phyloP scores from a whole-genome alignment of 2,888 invertebrate species.

The Conistra vaccinii region DNA sequence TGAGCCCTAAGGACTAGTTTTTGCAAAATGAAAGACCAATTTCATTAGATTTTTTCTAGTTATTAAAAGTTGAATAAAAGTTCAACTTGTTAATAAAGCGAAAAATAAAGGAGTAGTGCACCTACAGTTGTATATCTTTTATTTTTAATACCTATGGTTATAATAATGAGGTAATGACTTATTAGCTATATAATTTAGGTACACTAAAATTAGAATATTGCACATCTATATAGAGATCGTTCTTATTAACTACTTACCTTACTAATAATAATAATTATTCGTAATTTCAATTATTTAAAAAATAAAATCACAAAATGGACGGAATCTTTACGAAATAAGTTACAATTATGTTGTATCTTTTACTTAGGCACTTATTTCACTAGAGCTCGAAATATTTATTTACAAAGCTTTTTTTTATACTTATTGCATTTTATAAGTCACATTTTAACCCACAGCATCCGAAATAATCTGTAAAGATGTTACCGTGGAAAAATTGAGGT shows the following conservation, averaged over 20 bases:
- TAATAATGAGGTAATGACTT: not conserved
- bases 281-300: not conserved
- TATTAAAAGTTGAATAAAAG: too few species aligned
- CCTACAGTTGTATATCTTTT: too few species aligned
- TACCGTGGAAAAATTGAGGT: too few species aligned
- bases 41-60: too few species aligned
- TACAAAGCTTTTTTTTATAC: not conserved
- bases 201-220: constrained; percentile 17
- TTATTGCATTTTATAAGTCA: not conserved
- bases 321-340: constrained; percentile 16
- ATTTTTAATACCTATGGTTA: too few species aligned
- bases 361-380: not conserved
- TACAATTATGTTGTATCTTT: not conserved
- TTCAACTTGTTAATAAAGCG: too few species aligned
- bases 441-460: not conserved
- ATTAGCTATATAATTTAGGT: not conserved
- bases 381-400: not conserved
- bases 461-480: too few species aligned
- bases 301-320: constrained; percentile 50
- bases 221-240: constrained; percentile 38
- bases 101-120: too few species aligned
- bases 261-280: too few species aligned
- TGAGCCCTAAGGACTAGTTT: too few species aligned
- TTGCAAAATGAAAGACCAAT: too few species aligned
- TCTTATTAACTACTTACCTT: not conserved